Conservation (phyloP, 2,113 vertebrate genomes). For the Trachemys scripta region DNA sequence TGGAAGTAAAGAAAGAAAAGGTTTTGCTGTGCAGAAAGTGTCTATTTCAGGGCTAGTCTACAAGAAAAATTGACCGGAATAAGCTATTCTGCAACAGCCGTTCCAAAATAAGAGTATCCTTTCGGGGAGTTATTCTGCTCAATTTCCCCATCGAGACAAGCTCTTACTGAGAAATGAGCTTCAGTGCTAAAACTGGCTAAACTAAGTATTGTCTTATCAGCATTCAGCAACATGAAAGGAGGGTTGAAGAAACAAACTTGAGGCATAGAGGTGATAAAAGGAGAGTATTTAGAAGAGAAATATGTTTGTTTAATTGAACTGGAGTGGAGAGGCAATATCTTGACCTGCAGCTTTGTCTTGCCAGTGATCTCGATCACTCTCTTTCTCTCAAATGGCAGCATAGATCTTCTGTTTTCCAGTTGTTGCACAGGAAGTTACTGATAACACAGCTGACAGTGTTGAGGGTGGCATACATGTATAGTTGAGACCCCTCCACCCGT, state of each 20-base stretch:
- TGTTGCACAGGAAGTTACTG: not conserved
- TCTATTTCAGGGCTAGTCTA: not conserved
- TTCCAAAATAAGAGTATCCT: not conserved
- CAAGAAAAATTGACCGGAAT: not conserved
- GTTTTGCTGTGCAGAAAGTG: not conserved
- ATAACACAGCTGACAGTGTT: not conserved
- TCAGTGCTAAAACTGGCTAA: not conserved
- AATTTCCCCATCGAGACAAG: not conserved
- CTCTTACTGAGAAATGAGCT: not conserved
- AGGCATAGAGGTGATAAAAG: not conserved
- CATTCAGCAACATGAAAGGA: not conserved
- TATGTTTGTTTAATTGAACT: not conserved
- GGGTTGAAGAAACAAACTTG: slow-evolving; percentile 2
- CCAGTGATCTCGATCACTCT: not conserved
- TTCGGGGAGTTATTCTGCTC: not conserved
- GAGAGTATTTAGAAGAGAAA: not conserved
- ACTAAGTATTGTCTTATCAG: not conserved
- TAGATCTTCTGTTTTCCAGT: not conserved
- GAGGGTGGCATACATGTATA: not conserved
- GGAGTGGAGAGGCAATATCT: not conserved
- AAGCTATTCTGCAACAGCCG: not conserved
- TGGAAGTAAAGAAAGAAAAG: not conserved
- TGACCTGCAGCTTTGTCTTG: not conserved
- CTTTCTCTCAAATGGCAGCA: not conserved
- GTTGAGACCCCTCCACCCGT: not conserved